Conservation (phyloP, 2,113 vertebrate species). For the Aleadryas rufinucha region DNA sequence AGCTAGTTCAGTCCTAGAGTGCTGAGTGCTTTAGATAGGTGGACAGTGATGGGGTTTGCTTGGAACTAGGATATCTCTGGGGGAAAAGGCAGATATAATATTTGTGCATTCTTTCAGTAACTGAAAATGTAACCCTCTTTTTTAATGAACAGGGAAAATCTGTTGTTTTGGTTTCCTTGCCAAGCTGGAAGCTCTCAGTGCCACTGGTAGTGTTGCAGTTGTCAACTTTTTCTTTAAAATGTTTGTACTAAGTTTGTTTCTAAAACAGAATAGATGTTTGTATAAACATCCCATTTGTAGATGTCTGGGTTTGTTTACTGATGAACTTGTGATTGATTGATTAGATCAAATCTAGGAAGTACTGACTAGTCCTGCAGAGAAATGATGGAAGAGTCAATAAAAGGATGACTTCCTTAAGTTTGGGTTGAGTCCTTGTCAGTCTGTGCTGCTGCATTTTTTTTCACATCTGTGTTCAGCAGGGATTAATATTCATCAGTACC, state of each 20-base stretch:
- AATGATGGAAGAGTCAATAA: not conserved
- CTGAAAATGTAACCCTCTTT: not conserved
- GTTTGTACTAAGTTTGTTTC: not conserved
- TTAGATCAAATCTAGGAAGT: not conserved
- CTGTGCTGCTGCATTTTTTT: not conserved
- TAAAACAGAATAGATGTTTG: not conserved
- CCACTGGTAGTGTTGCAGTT: not conserved
- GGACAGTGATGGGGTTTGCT: not conserved
- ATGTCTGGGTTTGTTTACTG: not conserved
- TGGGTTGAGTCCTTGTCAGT: not conserved
- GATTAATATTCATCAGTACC: not conserved
- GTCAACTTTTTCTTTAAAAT: not conserved
- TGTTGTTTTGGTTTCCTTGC: not conserved
- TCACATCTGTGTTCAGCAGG: not conserved
- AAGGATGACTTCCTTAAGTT: not conserved
- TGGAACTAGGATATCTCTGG: not conserved
- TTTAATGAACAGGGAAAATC: not conserved
- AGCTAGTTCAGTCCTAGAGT: not conserved
- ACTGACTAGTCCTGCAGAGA: not conserved
- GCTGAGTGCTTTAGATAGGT: not conserved
- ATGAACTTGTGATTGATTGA: not conserved
- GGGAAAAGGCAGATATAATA: not conserved
- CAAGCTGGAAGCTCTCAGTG: not conserved
- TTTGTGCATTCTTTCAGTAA: not conserved
- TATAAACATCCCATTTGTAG: not conserved